Evolutionary conservation across 2,113 vertebrate genomes (phyloP), one percentile per base, ranked within the genome.

Genomic region (Gopherus evgoodei): DNA sequence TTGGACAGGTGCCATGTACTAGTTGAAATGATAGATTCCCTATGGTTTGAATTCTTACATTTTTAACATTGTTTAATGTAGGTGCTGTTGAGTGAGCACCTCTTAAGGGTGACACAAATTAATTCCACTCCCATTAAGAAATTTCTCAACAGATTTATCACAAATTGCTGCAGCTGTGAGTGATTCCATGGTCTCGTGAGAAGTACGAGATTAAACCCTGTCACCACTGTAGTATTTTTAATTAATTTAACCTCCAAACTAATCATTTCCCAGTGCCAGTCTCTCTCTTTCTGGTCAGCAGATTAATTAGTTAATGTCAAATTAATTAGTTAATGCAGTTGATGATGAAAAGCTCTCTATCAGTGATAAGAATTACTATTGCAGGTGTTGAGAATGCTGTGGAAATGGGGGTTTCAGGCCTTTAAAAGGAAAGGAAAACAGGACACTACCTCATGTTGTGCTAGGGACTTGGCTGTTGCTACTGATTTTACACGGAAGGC

Each of bases 181-280:
- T 94, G 94, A 80, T 97, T 97, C 97, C 89, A 86, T 90, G 90
- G 19, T 97, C 91, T 97, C 89, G 78, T 65, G 95, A 97, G 95
- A 98, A 97, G 93, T 56, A 94, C 17, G 44, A 98, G 95, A 98
- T 97, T 97, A 98, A 98, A 95, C 92, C 96, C 97, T 97, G 94
- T 96, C 97, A 96, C 96, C 90, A 86, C 88, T 95, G 56, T 96
- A 94, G 84, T 96, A 84, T 92, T 96, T 98, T 98, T 97, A 98
- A 98, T 98, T 98, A 98, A 98, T 97, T 96, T 94, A 91, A 78
- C 79, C 80, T 94, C 94, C 88, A 92, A 94, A 97, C 69, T 1
- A 95, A 86, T 95, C 0, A 92, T 93, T 97, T 97, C 80, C 92
- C 47, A 75, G 27, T 90, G 81, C 57, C 42, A 22, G 53, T 95